A percentile compares a stretch with the other conserved stretches of the same genome.
Conservation (phyloP, 2,888 invertebrate genomes). For the Entomobrya proxima region DNA sequence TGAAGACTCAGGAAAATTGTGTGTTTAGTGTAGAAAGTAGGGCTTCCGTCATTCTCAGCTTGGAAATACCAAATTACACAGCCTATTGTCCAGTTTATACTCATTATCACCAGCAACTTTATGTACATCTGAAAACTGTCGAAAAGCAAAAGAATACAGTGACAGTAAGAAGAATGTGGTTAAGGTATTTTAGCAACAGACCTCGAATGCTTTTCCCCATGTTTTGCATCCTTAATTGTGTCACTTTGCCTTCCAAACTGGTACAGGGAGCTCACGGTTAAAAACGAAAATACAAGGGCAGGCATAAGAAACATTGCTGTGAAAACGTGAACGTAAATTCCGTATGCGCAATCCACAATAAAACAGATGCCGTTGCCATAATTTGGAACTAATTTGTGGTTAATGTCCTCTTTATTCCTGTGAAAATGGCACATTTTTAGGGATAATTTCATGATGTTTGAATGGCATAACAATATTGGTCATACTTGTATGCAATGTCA, state of each 20-base stretch:
- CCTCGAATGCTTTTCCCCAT: background rate
- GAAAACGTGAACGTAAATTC: background rate
- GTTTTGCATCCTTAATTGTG: background rate
- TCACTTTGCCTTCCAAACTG: background rate
- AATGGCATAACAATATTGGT: no score
- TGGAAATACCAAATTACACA: background rate
- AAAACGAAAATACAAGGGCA: background rate
- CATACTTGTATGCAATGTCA: background rate
- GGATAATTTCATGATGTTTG: no score
- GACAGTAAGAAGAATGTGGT: no score
- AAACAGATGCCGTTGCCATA: constrained; percentile 13
- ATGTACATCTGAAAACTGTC: background rate
- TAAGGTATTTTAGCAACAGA: no score
- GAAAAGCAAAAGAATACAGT: no score
- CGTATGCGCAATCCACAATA: background rate
- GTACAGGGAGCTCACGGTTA: background rate
- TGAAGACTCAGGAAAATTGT: background rate
- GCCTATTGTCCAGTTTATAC: background rate
- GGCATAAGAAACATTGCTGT: background rate
- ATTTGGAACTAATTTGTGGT: background rate
- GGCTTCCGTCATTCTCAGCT: background rate
- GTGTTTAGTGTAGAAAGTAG: background rate
- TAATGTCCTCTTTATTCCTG: background rate
- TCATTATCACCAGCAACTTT: background rate
- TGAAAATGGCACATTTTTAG: no score